Percentiles rank a stretch among this genome's conserved stretches.
Evolutionary conservation across 2,888 invertebrate genomes (phyloP).

Genomic region (Pogonocherus hispidulus): DNA sequence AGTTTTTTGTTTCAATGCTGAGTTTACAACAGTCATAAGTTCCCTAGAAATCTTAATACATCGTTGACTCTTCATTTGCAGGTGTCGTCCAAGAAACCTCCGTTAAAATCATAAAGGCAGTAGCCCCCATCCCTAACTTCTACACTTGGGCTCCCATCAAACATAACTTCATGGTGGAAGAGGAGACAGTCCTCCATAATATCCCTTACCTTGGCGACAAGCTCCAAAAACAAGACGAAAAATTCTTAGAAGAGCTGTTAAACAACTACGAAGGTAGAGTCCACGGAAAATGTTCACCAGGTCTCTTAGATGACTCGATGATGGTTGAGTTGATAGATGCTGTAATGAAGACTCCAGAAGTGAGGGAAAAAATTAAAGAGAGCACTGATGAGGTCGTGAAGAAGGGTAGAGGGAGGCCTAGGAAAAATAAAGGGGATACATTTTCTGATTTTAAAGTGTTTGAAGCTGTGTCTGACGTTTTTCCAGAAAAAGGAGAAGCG

Average conservation of each 20-base stretch:
- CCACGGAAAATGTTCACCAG: slow-evolving; percentile 92
- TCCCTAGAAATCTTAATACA: too few species aligned
- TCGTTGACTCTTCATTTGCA: slow-evolving; percentile 53
- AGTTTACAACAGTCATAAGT: too few species aligned
- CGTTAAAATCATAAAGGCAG: slow-evolving; percentile 86
- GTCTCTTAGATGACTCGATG: slow-evolving; percentile 93
- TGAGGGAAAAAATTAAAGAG: slow-evolving; percentile 62
- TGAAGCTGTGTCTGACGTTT: slow-evolving; percentile 90
- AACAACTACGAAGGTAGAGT: slow-evolving; percentile 99
- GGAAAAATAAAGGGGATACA: slow-evolving; percentile 56
- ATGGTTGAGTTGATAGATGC: slow-evolving; percentile 94
- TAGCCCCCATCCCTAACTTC: slow-evolving; percentile 93
- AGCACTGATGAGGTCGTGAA: slow-evolving; percentile 68
- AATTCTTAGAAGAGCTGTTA: slow-evolving; percentile 96
- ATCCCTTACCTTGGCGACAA: slow-evolving; percentile 99
- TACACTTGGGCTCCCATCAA: slow-evolving; percentile 98
- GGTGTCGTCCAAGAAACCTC: slow-evolving; percentile 82
- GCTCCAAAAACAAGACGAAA: slow-evolving; percentile 93
- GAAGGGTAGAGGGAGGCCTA: slow-evolving; percentile 61
- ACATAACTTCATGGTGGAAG: slow-evolving; percentile 98
- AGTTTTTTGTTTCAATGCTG: too few species aligned
- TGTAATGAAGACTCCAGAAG: slow-evolving; percentile 73
- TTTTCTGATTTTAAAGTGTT: slow-evolving; percentile 85
- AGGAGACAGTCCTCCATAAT: slow-evolving; percentile 97
- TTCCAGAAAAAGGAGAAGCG: slow-evolving; percentile 92